Percentiles rank a stretch among this genome's conserved stretches.
Conservation (phyloP, 2,888 invertebrate genomes). For the Nycteola revayana region DNA sequence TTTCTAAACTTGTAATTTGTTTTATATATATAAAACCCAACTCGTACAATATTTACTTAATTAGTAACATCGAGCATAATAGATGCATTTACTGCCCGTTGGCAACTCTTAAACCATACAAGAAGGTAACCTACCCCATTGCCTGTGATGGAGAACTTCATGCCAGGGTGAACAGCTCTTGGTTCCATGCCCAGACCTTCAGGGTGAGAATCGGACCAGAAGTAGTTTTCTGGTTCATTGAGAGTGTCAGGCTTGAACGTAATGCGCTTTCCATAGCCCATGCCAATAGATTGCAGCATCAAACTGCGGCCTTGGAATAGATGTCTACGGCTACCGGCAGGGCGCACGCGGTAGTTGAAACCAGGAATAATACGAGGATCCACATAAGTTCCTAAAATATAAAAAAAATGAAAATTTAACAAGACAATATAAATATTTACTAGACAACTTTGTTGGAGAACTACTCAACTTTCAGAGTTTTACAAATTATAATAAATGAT, state of each 20-base stretch:
- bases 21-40: too few species aligned
- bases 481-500: not conserved
- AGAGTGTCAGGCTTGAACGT: conserved; percentile 86
- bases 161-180: conserved; percentile 84
- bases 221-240: conserved; percentile 84
- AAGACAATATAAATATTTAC: too few species aligned
- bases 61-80: too few species aligned
- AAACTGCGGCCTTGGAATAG: conserved; percentile 85
- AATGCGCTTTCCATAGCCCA: conserved; percentile 89
- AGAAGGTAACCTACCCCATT: conserved; percentile 75
- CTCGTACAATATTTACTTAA: too few species aligned
- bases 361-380: conserved; percentile 88
- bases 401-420: not conserved
- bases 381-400: conserved; percentile 84
- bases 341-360: conserved; percentile 87
- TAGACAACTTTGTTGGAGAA: too few species aligned
- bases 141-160: conserved; percentile 84
- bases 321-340: conserved; percentile 83
- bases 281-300: conserved; percentile 84
- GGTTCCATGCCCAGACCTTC: conserved; percentile 87
- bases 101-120: too few species aligned
- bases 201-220: conserved; percentile 90
- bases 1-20: too few species aligned
- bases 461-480: too few species aligned
- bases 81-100: too few species aligned